Percentiles rank a stretch among this genome's conserved stretches.
phyloP scores from a whole-genome alignment of 2,888 invertebrate species.

The Sclerodermus sp. region DNA sequence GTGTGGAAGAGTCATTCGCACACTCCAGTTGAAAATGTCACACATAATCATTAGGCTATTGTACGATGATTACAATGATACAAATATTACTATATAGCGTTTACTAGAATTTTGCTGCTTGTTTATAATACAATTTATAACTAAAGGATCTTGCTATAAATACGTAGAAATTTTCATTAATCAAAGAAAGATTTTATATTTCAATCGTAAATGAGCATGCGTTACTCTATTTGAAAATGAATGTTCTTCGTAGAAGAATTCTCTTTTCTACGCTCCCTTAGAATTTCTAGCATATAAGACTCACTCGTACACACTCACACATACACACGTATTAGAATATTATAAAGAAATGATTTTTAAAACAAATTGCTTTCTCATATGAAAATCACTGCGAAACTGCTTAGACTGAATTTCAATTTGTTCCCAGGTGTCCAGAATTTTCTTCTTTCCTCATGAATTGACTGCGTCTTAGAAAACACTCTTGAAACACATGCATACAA shows the following conservation, averaged over 20 bases:
- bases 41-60: conserved; percentile 54
- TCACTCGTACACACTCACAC: no score
- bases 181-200: conserved; percentile 38
- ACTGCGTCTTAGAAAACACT: no score
- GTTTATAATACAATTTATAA: conserved; percentile 41
- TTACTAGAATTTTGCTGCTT: conserved; percentile 32
- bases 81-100: no score
- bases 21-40: conserved; percentile 35
- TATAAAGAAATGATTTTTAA: no score
- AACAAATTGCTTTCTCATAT: conserved; percentile 13
- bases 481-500: no score
- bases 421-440: not conserved
- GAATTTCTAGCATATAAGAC: no score
- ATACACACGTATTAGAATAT: no score
- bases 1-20: conserved; percentile 36
- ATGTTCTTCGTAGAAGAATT: conserved; percentile 31
- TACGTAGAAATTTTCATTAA: conserved; percentile 31
- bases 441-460: no score
- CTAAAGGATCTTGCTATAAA: conserved; percentile 34
- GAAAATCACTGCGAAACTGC: conserved; percentile 20
- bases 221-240: conserved; percentile 13
- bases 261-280: not conserved
- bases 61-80: conserved; percentile 39
- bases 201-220: conserved; percentile 6
- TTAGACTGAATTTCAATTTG: conserved; percentile 15